phyloP scores from a whole-genome alignment of 2,113 vertebrate genomes.

The Aleadryas rufinucha region DNA sequence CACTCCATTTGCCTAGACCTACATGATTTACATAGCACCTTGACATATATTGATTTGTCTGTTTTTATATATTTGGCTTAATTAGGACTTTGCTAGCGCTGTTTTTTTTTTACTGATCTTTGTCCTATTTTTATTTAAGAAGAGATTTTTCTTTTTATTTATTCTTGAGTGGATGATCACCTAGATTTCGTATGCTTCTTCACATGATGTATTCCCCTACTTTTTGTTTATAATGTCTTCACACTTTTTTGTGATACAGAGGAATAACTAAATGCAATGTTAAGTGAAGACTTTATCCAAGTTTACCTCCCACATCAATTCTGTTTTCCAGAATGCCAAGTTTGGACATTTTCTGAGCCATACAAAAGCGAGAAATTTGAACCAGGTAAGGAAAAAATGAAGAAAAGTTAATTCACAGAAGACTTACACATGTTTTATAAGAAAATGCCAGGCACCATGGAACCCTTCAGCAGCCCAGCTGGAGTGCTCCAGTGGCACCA shows the following conservation, averaged over 20 bases:
- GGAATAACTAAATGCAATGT: background rate
- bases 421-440: background rate
- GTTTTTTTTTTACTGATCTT: background rate
- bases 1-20: background rate
- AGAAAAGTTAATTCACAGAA: background rate
- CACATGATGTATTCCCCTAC: background rate
- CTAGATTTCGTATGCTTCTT: background rate
- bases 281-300: background rate
- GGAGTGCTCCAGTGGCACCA: background rate
- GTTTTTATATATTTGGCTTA: background rate
- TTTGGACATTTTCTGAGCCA: background rate
- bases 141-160: background rate
- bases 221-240: background rate
- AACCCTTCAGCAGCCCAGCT: background rate
- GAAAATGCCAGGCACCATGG: fast-evolving
- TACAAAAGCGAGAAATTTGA: background rate
- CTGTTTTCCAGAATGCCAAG: background rate
- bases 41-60: background rate
- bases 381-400: background rate
- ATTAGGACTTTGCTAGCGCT: background rate
- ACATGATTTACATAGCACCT: background rate
- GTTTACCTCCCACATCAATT: background rate
- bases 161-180: background rate
- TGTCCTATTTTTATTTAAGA: background rate
- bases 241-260: background rate